phyloP scores from a whole-genome alignment of 2,113 vertebrate species.

The Nesogale talazaci region DNA sequence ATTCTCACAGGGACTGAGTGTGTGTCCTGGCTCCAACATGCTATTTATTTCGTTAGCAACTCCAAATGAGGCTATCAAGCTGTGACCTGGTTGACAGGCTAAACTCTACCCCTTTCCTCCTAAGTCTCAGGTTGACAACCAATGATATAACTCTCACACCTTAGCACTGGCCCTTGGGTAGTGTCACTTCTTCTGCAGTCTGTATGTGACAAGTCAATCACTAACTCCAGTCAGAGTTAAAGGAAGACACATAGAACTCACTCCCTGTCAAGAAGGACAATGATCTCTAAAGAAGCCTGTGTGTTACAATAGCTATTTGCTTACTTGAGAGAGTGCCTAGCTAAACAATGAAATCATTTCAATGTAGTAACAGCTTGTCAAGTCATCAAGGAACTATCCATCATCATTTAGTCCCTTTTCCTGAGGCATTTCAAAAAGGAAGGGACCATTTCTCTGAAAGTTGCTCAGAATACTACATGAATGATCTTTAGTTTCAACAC shows the following conservation, averaged over 20 bases:
- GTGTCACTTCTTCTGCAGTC: not conserved
- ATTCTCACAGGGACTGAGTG: too few species aligned
- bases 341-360: conserved; percentile 15
- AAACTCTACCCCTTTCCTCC: too few species aligned
- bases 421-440: conserved; percentile 29
- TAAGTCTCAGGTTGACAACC: too few species aligned
- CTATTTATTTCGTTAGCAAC: too few species aligned
- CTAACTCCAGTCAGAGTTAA: not conserved
- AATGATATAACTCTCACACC: too few species aligned
- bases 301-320: not conserved
- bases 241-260: not conserved
- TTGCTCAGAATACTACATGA: conserved; percentile 33
- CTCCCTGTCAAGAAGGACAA: not conserved
- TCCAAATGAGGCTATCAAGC: too few species aligned
- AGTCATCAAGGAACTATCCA: not conserved
- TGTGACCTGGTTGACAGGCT: too few species aligned
- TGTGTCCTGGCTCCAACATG: too few species aligned
- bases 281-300: not conserved
- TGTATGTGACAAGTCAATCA: not conserved
- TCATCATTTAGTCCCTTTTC: conserved; percentile 28
- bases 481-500: conserved; percentile 61
- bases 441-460: conserved; percentile 37
- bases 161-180: not conserved
- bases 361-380: not conserved
- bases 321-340: not conserved